phyloP scores from a whole-genome alignment of 2,113 vertebrate species.

The Eulemur macaco region DNA sequence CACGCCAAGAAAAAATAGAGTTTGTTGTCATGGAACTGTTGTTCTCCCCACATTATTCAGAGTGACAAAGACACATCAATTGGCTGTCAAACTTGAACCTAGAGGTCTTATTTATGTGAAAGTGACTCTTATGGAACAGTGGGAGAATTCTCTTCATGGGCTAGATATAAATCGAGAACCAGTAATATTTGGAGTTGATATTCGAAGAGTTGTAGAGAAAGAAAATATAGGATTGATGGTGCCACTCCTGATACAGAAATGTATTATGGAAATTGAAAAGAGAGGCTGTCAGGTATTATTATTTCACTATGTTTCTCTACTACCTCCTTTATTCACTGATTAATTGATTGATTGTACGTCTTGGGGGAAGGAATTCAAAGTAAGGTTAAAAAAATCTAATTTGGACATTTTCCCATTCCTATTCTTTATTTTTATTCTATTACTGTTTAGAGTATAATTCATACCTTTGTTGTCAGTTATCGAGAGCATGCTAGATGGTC shows the following conservation, averaged over 20 bases:
- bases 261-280: conserved; percentile 96
- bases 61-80: conserved; percentile 92
- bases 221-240: conserved; percentile 93
- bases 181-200: conserved; percentile 94
- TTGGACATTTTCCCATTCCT: background rate
- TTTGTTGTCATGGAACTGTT: conserved; percentile 96
- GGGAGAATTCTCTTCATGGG: conserved; percentile 94
- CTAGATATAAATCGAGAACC: conserved; percentile 86
- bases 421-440: background rate
- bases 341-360: background rate
- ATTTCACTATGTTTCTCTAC: conserved; percentile 48
- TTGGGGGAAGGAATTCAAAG: conserved; percentile 35
- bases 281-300: conserved; percentile 96
- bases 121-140: conserved; percentile 95
- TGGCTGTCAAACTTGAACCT: conserved; percentile 96
- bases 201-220: conserved; percentile 92
- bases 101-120: conserved; percentile 97
- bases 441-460: background rate
- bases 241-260: conserved; percentile 95
- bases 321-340: background rate
- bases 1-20: conserved; percentile 91
- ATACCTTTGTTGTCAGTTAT: background rate
- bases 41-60: conserved; percentile 94
- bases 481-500: background rate
- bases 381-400: background rate